Evolutionary conservation across 2,113 vertebrate genomes (phyloP), one percentile per base, ranked within the genome.

Genomic region (Rallus limicola): DNA sequence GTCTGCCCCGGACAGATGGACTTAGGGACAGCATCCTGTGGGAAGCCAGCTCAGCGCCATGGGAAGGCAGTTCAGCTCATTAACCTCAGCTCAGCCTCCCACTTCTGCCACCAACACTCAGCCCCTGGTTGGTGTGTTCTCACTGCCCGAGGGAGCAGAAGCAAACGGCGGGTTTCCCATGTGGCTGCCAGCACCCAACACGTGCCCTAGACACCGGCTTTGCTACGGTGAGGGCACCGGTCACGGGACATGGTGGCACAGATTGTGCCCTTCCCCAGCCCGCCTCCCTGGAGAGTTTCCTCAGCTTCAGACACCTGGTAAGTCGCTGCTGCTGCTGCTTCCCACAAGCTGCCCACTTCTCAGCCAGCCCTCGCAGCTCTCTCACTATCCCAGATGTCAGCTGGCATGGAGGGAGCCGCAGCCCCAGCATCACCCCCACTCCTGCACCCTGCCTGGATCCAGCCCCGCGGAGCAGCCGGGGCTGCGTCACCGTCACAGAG

Each of bases 201-300:
- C 19, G 0, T 10, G 18, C 13, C n/a, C 56, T 16, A 10, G 24
- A 6, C 0, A 16, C 33, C 55, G 24, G 56, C 38, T 60, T 11
- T 9, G 52, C 53, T 5, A 2, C 29, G 13, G 68, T 19, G 1
- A 8, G 52, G 1, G 23, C 44, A 59, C 26, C 26, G 24, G 18
- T 4, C 33, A 2, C 7, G 18, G 29, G 68, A 3, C 25, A 10
- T 7, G 59, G 6, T 34, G 1, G 31, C 33, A 3, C 2, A 4
- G 36, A 19, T 24, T 20, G 17, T 11, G 13, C 21, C 26, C 40
- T 82, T 50, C 44, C 52, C 17, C 50, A 6, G 25, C 2, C 36
- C 36, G 36, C 36, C 36, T 36, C 36, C 36, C 36, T 9, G 9
- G 36, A 36, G 48, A 64, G 44, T 23, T 42, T n/a, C 16, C n/a